Conservation (phyloP, 2,113 vertebrate species). For the Amphilophus citrinellus region DNA sequence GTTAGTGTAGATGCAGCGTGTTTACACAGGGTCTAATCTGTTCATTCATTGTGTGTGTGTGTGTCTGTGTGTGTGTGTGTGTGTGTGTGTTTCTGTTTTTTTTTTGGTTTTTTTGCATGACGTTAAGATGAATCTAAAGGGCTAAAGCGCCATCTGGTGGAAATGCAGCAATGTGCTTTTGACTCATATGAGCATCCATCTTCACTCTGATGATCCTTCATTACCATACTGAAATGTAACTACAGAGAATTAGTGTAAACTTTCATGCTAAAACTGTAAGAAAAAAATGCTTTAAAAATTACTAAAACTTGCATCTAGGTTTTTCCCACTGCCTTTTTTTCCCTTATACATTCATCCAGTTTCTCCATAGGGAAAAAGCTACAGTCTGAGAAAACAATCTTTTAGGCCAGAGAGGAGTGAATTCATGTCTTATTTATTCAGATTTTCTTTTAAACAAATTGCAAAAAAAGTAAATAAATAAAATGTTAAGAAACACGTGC, state of each 20-base stretch:
- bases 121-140: slow-evolving; percentile 64
- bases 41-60: slow-evolving; percentile 51
- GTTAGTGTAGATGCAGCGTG: slow-evolving; percentile 43
- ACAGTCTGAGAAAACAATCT: background rate
- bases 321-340: background rate
- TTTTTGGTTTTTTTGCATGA: background rate
- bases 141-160: slow-evolving; percentile 84
- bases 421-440: background rate
- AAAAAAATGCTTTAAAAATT: background rate
- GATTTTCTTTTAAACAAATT: background rate
- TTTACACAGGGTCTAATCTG: slow-evolving; percentile 56
- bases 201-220: slow-evolving; percentile 4
- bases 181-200: background rate
- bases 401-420: background rate
- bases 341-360: background rate
- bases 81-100: slow-evolving; percentile 3
- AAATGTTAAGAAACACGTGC: background rate
- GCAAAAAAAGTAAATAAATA: background rate
- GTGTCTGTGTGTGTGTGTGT: slow-evolving; percentile 36
- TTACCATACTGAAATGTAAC: slow-evolving; percentile 13
- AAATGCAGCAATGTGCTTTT: background rate
- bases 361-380: background rate
- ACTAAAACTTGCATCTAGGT: background rate
- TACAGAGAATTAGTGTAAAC: background rate
- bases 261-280: background rate